Evolutionary conservation across 2,113 vertebrate genomes (phyloP), one percentile per base, ranked within the genome.

Genomic region (Falcunculus frontatus): DNA sequence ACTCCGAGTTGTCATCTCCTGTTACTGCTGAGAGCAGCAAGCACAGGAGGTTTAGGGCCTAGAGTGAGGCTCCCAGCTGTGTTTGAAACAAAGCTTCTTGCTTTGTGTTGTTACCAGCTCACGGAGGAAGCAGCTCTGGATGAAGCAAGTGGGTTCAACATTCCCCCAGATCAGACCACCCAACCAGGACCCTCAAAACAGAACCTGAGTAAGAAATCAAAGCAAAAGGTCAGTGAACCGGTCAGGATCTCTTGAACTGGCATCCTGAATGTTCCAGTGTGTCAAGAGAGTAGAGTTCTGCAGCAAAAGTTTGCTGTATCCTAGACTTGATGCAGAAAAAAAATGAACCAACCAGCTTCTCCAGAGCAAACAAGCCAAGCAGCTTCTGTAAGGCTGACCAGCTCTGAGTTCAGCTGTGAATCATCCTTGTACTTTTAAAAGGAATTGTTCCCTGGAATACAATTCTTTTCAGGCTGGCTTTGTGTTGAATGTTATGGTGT

Each of bases 61-160:
- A 69, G 46, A 57, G 23, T 41, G 33, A 32, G 30, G 16, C 37
- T 83, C n/a, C 3, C 7, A 42, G 16, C 9, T 87, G 50, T 37
- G 15, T 85, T 69, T 78, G 30, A 49, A 96, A 78, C 26, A 72
- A 79, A 59, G 15, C 57, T 85, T 74, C 19, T 75, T 75, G 27
- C 83, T 94, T 87, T 93, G 16, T 64, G 33, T 85, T 92, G 50
- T 84, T 80, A 37, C 49, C 84, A 99, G 99, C 98, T 99, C 39
- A 98, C 98, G 75, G 99, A 99, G 87, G 99, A 99, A 96, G 97
- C 98, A 80, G 97, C 97, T 14, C 90, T 99, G 81, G 99, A 99
- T 94, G 98, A 99, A 95, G 99, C 99, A 93, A 99, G 99, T 87
- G 99, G 99, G 84, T 99, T 99, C 96, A 99, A 99, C 96, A 99